Conservation (phyloP, 1,140 invertebrate species). For the Trinorchestia longiramus region DNA sequence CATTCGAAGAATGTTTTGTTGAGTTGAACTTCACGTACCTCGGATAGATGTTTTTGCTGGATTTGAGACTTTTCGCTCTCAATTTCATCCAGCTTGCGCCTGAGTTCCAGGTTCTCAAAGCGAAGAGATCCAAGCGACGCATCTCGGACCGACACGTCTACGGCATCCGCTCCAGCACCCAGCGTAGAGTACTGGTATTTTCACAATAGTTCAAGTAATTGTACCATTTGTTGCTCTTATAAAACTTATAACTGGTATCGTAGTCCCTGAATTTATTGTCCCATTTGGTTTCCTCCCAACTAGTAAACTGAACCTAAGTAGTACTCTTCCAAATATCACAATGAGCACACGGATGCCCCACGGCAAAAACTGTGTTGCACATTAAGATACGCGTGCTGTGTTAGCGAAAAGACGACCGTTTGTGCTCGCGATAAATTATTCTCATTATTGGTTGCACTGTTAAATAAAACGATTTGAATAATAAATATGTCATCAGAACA, state of each 20-base stretch:
- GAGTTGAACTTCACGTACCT: constrained; percentile 19
- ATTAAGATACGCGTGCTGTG: no score
- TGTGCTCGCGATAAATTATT: no score
- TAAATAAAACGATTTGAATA: not conserved
- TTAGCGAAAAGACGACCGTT: no score
- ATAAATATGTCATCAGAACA: not conserved
- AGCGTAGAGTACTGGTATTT: constrained; percentile 15
- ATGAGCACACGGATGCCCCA: not conserved
- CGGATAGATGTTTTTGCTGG: constrained; percentile 65
- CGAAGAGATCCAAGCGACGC: constrained; percentile 60
- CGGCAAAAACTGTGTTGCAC: not conserved
- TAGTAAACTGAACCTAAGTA: no score
- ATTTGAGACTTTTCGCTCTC: constrained; percentile 62
- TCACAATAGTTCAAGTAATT: not conserved
- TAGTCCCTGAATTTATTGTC: not conserved
- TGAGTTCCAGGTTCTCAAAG: constrained; percentile 64
- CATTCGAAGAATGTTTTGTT: not conserved
- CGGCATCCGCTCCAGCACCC: not conserved
- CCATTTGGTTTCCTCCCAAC: not conserved
- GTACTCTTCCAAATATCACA: not conserved
- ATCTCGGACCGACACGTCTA: constrained; percentile 52
- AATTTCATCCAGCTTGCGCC: constrained; percentile 63
- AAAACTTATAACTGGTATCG: not conserved
- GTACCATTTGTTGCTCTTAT: not conserved
- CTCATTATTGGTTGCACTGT: not conserved